phyloP scores from a whole-genome alignment of 2,797 vertebrate species.

The Labeo calbasu region DNA sequence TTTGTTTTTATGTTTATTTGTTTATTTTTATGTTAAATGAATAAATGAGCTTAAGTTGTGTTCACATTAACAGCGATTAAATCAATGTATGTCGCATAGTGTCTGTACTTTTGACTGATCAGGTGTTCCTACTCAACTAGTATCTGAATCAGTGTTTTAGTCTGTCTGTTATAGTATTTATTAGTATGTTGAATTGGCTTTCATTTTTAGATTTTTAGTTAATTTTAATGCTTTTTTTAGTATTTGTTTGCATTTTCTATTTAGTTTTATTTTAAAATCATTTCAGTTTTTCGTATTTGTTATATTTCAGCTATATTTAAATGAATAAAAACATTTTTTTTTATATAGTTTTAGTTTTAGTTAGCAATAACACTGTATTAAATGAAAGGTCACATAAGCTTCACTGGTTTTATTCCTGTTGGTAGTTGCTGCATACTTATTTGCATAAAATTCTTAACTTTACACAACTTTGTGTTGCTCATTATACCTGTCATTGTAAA shows the following conservation, averaged over 20 bases:
- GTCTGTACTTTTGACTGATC: background rate
- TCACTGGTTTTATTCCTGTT: background rate
- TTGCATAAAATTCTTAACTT: background rate
- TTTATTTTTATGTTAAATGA: no score
- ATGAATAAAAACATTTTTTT: no score
- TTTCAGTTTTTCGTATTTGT: background rate
- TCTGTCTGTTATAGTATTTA: background rate
- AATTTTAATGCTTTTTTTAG: background rate
- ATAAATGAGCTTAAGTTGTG: no score
- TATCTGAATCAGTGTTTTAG: background rate
- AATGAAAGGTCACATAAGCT: background rate
- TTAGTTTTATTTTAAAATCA: background rate
- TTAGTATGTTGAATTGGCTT: background rate
- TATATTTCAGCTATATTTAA: background rate
- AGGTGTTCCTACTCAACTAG: background rate
- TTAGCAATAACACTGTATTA: background rate
- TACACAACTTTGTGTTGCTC: background rate
- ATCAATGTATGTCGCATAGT: background rate
- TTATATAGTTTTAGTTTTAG: background rate
- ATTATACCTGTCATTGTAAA: background rate
- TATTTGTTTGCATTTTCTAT: no score
- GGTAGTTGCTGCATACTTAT: background rate
- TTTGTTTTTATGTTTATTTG: no score
- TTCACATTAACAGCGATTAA: background rate
- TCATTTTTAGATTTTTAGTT: background rate